Evolutionary conservation across 2,888 invertebrate genomes (phyloP), one percentile per base, ranked within the genome.

Genomic region (Polietes domitor): DNA sequence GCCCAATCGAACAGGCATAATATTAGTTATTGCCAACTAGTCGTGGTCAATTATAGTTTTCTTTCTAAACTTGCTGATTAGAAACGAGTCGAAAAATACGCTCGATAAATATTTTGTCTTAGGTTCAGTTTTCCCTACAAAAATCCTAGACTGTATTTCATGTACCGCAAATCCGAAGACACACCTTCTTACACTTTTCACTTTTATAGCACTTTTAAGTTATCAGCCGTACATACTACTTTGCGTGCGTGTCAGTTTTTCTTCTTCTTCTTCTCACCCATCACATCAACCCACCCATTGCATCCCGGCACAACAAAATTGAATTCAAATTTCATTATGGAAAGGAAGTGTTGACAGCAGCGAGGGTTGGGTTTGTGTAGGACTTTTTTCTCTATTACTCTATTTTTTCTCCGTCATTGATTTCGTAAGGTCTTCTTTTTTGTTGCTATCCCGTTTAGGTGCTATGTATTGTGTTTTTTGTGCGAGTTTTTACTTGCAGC

Each of bases 311-410:
- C 1, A 37, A 9, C 10, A 61, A 65, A 65, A 41, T 65, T 65
- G 65, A 65, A 41, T 19, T 37, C 19, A 65, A 65, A 65, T 65
- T 65, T 65, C 65, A 65, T 65, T 65, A 65, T 19, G 65, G 21
- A 37, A 37, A 65, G 65, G 65, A 65, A 65, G 65, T 65, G 37
- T 9, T 41, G 65, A 65, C 65, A 65, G 65, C 37, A 19, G 37
- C n/a, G 17, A 17, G n/a, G 58, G 32, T 28, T 61, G 61, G 61
- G 15, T 3, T 15, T 28, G n/a, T 12, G 32, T 10, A 4, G 12
- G 15, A 5, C 3, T 17, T 6, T n/a, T n/a, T 19, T 6, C 2
- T 4, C 7, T 7, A 21, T 55, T 55, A 21, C 21, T 55, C 21
- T 55, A 21, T 21, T 5, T 21, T 6, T 61, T 32, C 32, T 28